These are phyloP conservation scores for Oreochromis grahami DNA, from an alignment of 2,797 vertebrate genomes.

Conservation along the genomic window DNA sequence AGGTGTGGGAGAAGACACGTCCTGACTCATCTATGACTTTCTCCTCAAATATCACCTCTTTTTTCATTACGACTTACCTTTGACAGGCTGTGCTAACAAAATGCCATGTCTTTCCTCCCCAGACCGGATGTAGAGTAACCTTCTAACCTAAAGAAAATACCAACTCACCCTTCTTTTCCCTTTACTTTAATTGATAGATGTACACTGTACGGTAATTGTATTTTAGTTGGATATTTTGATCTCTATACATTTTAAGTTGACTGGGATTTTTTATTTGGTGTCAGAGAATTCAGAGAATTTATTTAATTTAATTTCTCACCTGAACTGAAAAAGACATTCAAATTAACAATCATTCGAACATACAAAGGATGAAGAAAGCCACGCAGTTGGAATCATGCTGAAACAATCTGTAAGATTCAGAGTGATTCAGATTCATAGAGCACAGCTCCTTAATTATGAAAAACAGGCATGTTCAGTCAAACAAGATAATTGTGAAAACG, in stretches of 20 bases:
- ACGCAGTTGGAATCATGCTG: background rate
- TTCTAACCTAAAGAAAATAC: background rate
- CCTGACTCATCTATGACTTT: slow-evolving; percentile 28
- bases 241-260: background rate
- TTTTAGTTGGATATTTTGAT: background rate
- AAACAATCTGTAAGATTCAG: background rate
- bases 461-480: background rate
- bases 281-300: background rate
- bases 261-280: background rate
- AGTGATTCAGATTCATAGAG: background rate
- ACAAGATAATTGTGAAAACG: background rate
- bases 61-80: background rate
- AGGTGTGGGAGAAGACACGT: background rate
- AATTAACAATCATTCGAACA: background rate
- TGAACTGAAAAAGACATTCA: background rate
- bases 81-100: slow-evolving; percentile 5
- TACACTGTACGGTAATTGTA: background rate
- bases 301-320: background rate
- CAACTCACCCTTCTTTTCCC: background rate
- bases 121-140: background rate
- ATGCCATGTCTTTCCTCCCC: background rate
- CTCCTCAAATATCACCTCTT: slow-evolving; percentile 4
- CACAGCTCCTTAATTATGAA: background rate
- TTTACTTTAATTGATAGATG: background rate
- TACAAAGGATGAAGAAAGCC: background rate